Percentiles rank a stretch among this genome's conserved stretches.
These are phyloP conservation scores for Pelobates cultripes DNA, from an alignment of 2,797 vertebrate species.

Conservation along the genomic window DNA sequence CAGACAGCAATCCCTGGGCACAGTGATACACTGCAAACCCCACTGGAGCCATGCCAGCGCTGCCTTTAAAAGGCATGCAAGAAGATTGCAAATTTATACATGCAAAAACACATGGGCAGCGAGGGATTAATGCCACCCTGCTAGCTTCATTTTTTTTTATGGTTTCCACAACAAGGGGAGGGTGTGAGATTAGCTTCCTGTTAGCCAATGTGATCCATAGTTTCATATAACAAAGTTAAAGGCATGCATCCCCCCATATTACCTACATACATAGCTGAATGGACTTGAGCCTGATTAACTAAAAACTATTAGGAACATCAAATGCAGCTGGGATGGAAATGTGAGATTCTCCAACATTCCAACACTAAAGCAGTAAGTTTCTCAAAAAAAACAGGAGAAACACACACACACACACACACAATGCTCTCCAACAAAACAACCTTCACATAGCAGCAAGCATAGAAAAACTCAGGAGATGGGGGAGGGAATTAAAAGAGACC, in stretches of 20 bases:
- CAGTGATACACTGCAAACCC: conserved; percentile 23
- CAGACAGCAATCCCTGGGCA: conserved; percentile 29
- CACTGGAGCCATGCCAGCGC: conserved; percentile 28
- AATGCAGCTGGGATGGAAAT: too few species aligned
- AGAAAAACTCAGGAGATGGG: conserved; percentile 18
- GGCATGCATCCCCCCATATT: too few species aligned
- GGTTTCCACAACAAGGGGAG: too few species aligned
- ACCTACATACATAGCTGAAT: too few species aligned
- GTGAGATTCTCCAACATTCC: too few species aligned
- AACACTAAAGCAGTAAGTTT: too few species aligned
- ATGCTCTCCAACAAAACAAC: neutral
- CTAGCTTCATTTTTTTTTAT: neutral
- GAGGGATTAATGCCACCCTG: conserved; percentile 34
- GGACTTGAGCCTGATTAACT: too few species aligned
- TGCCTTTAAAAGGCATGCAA: conserved; percentile 31
- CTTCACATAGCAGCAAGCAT: neutral
- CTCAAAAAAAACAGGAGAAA: neutral
- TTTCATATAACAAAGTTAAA: too few species aligned
- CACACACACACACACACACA: neutral
- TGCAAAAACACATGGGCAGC: neutral
- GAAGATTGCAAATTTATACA: conserved; percentile 25
- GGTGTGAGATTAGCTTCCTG: too few species aligned
- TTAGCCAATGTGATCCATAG: too few species aligned
- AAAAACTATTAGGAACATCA: too few species aligned
- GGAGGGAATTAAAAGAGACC: conserved; percentile 12